Evolutionary conservation across 2,797 vertebrate species (phyloP), one percentile per base, ranked within the genome.

Genomic region (Peromyscus aztecus): DNA sequence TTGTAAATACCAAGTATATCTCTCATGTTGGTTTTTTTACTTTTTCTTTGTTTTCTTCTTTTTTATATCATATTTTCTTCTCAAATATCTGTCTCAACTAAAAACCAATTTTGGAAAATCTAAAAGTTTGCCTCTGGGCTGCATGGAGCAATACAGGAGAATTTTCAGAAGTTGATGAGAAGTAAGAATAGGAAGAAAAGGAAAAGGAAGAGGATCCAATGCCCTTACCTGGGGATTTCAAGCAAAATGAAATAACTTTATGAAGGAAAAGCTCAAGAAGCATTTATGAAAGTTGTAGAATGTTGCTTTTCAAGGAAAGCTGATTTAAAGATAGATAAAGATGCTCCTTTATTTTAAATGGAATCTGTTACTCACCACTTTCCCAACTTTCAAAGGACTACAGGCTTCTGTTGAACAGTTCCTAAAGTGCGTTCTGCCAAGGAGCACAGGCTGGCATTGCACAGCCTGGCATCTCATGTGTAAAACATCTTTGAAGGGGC

Each of bases 21-120:
- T 87, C 31, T 83, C 21, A 21, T 77, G 37, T 16, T 27, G 92
- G 4, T 86, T 4, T 59, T 89, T 12, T 61, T 0, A 5, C 52
- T 46, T 83, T 89, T 59, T 78, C 59, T n/a, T 85, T n/a, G 52
- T 3, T 75, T 89, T 67, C 23, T n/a, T 71, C 87, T 14, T 61
- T 89, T 89, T 95, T 94, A 34, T 89, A 86, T 82, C 85, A 78
- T 19, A 91, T 34, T 92, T 95, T 61, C 40, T 92, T 78, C 23
- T 95, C 24, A 92, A 94, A 81, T 55, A 65, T 94, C 97, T 96
- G 29, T 94, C 40, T 96, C 69, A 82, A 76, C 69, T 85, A 93
- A 92, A 97, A 97, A 75, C 9, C 49, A 96, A 94, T 95, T 97
- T 97, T 89, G 77, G 21, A 95, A 97, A 98, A 97, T 94, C 86